A percentile compares a stretch with the other conserved stretches of the same genome.
phyloP scores from a whole-genome alignment of 2,113 vertebrate genomes.

The Austrofundulus limnaeus region DNA sequence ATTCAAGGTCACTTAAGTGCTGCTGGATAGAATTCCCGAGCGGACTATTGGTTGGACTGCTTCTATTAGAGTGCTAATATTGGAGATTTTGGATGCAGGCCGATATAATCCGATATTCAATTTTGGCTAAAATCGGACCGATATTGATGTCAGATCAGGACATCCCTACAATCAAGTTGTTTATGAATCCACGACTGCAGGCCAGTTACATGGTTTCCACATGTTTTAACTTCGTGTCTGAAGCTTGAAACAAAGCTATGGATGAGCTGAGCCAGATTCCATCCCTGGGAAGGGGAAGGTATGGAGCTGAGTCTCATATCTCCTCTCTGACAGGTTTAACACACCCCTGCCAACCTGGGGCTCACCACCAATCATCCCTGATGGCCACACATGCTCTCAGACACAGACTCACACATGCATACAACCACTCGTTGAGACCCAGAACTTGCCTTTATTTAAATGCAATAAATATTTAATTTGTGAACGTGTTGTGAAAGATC shows the following conservation, averaged over 20 bases:
- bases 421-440: constrained; percentile 34
- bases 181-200: fast-evolving
- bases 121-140: too few species aligned
- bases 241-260: constrained; percentile 14
- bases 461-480: constrained; percentile 82
- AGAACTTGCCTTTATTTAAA: constrained; percentile 79
- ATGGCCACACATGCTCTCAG: constrained; percentile 41
- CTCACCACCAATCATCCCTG: constrained; percentile 65
- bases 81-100: too few species aligned
- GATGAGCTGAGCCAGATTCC: constrained; percentile 56
- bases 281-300: constrained; percentile 62
- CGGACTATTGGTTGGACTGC: too few species aligned
- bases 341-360: constrained; percentile 51
- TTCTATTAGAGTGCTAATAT: too few species aligned
- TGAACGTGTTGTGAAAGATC: constrained; percentile 80
- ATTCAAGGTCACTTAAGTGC: too few species aligned
- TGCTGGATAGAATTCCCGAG: too few species aligned
- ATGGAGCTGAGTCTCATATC: constrained; percentile 66
- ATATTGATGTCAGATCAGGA: too few species aligned
- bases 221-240: neutral
- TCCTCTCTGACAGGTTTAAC: constrained; percentile 64
- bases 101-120: too few species aligned
- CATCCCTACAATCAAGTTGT: too few species aligned
- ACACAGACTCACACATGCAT: constrained; percentile 27
- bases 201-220: neutral